Percentiles rank a stretch among this genome's conserved stretches.
Evolutionary conservation across 2,113 vertebrate species (phyloP).

Genomic region (Jaculus jaculus): DNA sequence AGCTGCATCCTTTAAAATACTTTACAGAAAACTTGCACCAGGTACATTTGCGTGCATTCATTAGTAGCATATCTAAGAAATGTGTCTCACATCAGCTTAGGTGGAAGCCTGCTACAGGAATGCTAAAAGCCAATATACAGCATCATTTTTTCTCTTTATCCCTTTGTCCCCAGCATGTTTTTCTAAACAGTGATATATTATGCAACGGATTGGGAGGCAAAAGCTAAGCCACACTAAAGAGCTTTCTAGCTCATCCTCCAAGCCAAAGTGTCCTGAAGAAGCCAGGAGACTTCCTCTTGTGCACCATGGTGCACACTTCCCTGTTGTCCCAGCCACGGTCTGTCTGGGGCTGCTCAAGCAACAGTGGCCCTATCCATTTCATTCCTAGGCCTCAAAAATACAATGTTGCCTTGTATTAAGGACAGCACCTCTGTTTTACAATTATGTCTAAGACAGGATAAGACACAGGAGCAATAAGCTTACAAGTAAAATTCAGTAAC

Average conservation of each 20-base stretch:
- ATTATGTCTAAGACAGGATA: conserved; percentile 69
- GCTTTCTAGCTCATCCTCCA: conserved; percentile 77
- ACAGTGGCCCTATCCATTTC: conserved; percentile 87
- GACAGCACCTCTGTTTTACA: conserved; percentile 82
- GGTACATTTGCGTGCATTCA: conserved; percentile 76
- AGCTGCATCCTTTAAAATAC: conserved; percentile 79
- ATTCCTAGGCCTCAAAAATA: conserved; percentile 82
- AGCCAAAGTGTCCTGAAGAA: conserved; percentile 87
- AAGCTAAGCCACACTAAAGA: conserved; percentile 78
- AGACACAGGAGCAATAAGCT: conserved; percentile 84
- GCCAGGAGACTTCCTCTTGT: conserved; percentile 80
- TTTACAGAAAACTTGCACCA: conserved; percentile 80
- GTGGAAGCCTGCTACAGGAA: conserved; percentile 58
- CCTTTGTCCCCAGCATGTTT: conserved; percentile 77
- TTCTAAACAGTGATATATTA: conserved; percentile 79
- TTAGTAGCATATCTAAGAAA: conserved; percentile 77
- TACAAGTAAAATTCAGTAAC: conserved; percentile 61
- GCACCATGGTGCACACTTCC: conserved; percentile 84
- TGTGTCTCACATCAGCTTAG: conserved; percentile 74
- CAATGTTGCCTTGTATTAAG: conserved; percentile 82
- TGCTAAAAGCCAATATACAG: conserved; percentile 73
- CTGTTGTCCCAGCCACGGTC: conserved; percentile 72
- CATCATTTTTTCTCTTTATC: conserved; percentile 71
- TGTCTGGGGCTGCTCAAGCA: conserved; percentile 84
- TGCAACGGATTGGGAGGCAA: conserved; percentile 82